These are phyloP conservation scores for Chaetura pelagica DNA, from an alignment of 2,113 vertebrate genomes.

Conservation along the genomic window DNA sequence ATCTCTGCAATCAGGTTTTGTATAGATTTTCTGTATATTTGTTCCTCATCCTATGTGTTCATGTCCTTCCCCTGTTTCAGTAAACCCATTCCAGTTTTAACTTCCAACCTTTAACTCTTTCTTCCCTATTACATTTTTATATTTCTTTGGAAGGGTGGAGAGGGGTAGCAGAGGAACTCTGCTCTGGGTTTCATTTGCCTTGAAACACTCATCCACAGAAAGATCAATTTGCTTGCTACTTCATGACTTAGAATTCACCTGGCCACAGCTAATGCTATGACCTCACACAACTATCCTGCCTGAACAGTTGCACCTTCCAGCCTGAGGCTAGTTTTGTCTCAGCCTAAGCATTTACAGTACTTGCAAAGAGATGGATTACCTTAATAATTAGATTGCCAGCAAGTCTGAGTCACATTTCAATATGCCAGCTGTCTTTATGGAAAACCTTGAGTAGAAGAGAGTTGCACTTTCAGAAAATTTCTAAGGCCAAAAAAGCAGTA, in stretches of 20 bases:
- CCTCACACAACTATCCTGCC: background rate
- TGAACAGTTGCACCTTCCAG: background rate
- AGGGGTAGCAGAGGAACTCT: too few species aligned
- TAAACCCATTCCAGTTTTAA: too few species aligned
- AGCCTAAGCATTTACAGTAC: background rate
- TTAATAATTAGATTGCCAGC: background rate
- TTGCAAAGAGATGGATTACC: background rate
- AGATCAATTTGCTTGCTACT: background rate
- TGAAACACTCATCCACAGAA: background rate
- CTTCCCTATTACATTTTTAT: too few species aligned
- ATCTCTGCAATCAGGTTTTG: too few species aligned
- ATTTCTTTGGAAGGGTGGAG: too few species aligned
- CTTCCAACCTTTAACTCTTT: too few species aligned
- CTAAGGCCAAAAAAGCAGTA: background rate
- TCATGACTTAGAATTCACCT: background rate
- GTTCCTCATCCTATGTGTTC: too few species aligned
- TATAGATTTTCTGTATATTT: too few species aligned
- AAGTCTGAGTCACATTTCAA: background rate
- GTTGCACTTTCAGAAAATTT: background rate
- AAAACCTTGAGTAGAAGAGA: background rate
- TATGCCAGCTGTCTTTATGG: background rate
- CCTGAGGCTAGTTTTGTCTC: background rate
- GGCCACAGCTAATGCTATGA: background rate
- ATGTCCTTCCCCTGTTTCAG: too few species aligned
- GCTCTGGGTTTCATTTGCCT: too few species aligned